Evolutionary conservation across 2,888 invertebrate genomes (phyloP).

Genomic region (Perdita meconis): DNA sequence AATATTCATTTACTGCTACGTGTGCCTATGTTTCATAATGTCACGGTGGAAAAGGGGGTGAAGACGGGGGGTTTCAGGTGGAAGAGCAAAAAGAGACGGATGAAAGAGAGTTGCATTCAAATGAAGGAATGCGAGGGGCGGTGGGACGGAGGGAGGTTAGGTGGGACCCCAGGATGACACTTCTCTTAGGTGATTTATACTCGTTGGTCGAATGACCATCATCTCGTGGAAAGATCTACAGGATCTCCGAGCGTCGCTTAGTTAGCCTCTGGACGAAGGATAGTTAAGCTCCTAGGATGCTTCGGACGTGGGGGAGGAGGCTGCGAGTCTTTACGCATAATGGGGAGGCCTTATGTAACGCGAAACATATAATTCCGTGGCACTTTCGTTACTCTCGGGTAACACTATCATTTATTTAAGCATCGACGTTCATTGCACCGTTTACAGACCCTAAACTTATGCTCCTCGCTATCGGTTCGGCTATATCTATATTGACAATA

Average conservation of each 20-base stretch:
- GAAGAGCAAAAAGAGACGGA: conserved; percentile 65
- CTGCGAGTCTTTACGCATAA: conserved; percentile 62
- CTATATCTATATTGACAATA: conserved; percentile 26
- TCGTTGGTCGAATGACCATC: conserved; percentile 80
- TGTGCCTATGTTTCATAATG: conserved; percentile 74
- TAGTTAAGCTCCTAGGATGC: conserved; percentile 68
- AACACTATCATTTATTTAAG: conserved; percentile 66
- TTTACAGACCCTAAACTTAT: conserved; percentile 40
- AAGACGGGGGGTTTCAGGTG: conserved; percentile 27
- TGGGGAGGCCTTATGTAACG: conserved; percentile 68
- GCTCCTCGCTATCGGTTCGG: conserved; percentile 15
- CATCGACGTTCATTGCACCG: conserved; percentile 58
- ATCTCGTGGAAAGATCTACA: conserved; percentile 81
- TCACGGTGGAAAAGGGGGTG: conserved; percentile 53
- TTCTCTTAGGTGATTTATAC: conserved; percentile 82
- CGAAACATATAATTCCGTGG: conserved; percentile 68
- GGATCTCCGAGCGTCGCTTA: conserved; percentile 77
- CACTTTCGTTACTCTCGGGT: conserved; percentile 66
- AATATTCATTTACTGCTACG: conserved; percentile 74
- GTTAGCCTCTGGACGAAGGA: conserved; percentile 72
- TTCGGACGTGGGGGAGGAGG: conserved; percentile 30
- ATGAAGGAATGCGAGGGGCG: conserved; percentile 80
- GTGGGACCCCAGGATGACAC: conserved; percentile 79
- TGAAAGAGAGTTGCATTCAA: conserved; percentile 77
- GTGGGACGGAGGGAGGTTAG: conserved; percentile 70